These are phyloP conservation scores for Phyllotis vaccarum DNA, from an alignment of 2,797 vertebrate genomes.

Conservation along the genomic window DNA sequence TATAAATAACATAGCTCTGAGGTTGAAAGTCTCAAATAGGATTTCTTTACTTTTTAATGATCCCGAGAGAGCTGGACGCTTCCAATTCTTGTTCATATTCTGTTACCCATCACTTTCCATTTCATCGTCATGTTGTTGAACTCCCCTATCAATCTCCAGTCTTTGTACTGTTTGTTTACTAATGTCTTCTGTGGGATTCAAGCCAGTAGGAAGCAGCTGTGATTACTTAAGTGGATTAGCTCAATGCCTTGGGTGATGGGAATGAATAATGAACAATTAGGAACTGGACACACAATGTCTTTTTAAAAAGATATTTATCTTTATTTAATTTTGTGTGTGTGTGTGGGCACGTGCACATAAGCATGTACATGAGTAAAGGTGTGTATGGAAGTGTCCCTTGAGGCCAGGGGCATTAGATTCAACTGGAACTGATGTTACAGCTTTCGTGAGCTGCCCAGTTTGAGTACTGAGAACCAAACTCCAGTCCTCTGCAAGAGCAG, in stretches of 20 bases:
- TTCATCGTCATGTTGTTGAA: background rate
- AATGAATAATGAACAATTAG: background rate
- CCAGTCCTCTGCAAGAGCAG: background rate
- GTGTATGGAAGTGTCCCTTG: background rate
- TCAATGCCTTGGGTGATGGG: background rate
- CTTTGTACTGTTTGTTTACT: conserved; percentile 56
- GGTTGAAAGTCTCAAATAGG: conserved; percentile 59
- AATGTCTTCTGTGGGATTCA: background rate
- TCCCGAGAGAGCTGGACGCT: conserved; percentile 39
- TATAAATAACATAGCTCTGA: conserved; percentile 61
- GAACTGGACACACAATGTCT: background rate
- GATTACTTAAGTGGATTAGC: conserved; percentile 20
- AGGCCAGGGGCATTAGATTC: background rate
- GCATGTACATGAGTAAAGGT: background rate
- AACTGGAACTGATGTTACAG: too few relatives aligned
- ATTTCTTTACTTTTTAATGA: conserved; percentile 71
- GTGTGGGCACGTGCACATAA: background rate
- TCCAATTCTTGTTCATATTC: conserved; percentile 5
- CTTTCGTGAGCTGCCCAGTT: background rate
- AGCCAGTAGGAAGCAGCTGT: conserved; percentile 50
- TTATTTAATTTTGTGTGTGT: background rate
- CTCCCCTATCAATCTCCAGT: background rate
- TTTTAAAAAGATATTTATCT: background rate
- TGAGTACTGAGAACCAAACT: background rate
- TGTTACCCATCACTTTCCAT: conserved; percentile 42